Base-by-base conservation (phyloP, 1,140 invertebrate genomes). In the Caerostris darwini region DNA sequence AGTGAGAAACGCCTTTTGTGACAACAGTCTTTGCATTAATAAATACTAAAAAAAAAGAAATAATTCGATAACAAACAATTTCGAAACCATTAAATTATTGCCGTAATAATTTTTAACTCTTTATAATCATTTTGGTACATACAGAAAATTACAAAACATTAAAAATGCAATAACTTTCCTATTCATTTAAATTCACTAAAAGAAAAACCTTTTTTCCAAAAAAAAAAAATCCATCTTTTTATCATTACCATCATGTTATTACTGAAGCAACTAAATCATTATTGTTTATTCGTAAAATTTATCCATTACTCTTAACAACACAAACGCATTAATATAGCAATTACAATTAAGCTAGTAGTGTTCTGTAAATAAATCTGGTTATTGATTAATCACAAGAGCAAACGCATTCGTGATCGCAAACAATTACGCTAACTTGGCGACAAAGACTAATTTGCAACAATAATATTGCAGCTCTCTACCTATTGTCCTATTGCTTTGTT, bases 401-500 rank as follows among this genome's bases (percentile, higher is more conserved):
- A 17, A 57, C 14, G 54, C 5, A 57, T n/a, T 34, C 82, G 82
- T 85, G 82, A 85, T 17, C 54, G 8, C 19, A 85, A 85, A 85
- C 17, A 85, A 85, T 85, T 58, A 57, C 19, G 82, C 17, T 19
- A 56, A 57, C 53, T n/a, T 14, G n/a, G 82, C 2, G 82, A 58
- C 82, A 85, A 71, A 56, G 57, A 85, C 82, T 85, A 85, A 85
- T 85, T 54, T 71, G 69, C 19, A 71, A 19, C 69, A 71, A 71
- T 71, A 6, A 71, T 71, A 10, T 4, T 71, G 19, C 8, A 34
- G 7, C 69, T 34, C 34, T 10, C 8, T 10, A 3, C 69, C n/a
- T n/a, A 71, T 71, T 34, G n/a, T 71, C n/a, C 19, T 71, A 61
- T 71, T 71, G 6, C 19, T 71, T 71, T 71, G n/a, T 71, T 34